These are phyloP conservation scores for Micromesistius poutassou DNA, from an alignment of 2,797 vertebrate genomes.

Conservation along the genomic window DNA sequence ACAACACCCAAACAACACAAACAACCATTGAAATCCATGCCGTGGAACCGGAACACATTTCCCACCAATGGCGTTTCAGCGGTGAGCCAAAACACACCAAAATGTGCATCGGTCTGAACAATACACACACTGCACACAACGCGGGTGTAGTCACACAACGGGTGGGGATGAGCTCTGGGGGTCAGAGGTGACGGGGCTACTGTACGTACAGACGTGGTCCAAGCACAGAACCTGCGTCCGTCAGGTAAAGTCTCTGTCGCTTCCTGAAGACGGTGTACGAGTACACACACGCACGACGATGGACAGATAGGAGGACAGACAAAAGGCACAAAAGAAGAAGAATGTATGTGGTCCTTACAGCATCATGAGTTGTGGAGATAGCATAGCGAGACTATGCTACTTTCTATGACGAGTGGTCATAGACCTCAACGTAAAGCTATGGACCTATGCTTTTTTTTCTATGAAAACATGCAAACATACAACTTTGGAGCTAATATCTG, in stretches of 20 bases:
- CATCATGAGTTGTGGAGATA: background rate
- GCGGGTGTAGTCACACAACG: background rate
- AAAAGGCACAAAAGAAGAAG: conserved; percentile 15
- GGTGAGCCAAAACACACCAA: conserved; percentile 29
- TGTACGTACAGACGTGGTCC: conserved; percentile 71
- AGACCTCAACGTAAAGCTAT: background rate
- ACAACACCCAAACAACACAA: background rate
- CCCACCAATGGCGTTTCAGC: conserved; percentile 13
- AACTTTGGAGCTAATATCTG: background rate
- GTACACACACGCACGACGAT: conserved; percentile 36
- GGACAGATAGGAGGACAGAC: conserved; percentile 17
- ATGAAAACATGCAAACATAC: background rate
- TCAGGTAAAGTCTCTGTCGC: conserved; percentile 65
- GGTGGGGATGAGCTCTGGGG: conserved; percentile 19
- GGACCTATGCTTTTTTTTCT: background rate
- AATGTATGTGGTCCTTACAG: background rate
- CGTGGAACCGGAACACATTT: conserved; percentile 19
- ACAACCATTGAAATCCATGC: background rate
- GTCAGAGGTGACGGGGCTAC: conserved; percentile 43
- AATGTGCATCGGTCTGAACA: conserved; percentile 31
- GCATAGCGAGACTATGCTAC: background rate
- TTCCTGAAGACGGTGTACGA: conserved; percentile 64
- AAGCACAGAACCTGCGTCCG: conserved; percentile 69
- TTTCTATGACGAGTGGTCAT: background rate
- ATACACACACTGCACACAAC: conserved; percentile 43